Evolutionary conservation across 2,888 invertebrate species (phyloP).

Genomic region (Sepiola atlantica): DNA sequence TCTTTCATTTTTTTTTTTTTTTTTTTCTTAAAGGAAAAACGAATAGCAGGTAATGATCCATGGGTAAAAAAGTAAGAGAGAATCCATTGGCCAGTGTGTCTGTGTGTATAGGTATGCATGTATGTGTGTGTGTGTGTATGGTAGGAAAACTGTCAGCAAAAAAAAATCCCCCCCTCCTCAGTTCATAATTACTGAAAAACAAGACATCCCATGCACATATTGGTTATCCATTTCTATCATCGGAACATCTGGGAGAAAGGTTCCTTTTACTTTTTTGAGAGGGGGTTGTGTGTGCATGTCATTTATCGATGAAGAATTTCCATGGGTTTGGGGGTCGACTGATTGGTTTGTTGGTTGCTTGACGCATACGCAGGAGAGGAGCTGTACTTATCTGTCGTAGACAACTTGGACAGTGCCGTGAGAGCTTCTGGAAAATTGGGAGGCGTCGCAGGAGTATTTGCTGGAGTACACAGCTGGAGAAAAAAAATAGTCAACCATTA

Average conservation of each 20-base stretch:
- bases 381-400: conserved; percentile 79
- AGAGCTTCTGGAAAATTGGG: conserved; percentile 94
- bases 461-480: conserved; percentile 88
- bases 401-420: conserved; percentile 90
- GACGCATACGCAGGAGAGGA: conserved; percentile 67
- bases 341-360: conserved; percentile 66
- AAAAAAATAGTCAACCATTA: conserved; percentile 49
- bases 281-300: background rate
- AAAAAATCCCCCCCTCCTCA: background rate
- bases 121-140: background rate
- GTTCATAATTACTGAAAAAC: background rate
- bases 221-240: conserved; percentile 39
- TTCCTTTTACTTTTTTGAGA: background rate
- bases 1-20: background rate
- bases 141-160: background rate
- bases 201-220: conserved; percentile 37
- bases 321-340: conserved; percentile 67
- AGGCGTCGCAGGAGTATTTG: conserved; percentile 94
- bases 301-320: conserved; percentile 66
- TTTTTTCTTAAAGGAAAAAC: background rate
- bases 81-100: background rate
- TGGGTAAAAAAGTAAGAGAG: conserved; percentile 16
- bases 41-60: background rate
- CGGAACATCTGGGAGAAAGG: background rate
- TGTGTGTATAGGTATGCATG: background rate